These are phyloP conservation scores for Macropus fuliginosus DNA, from an alignment of 2,797 vertebrate species.

Conservation along the genomic window DNA sequence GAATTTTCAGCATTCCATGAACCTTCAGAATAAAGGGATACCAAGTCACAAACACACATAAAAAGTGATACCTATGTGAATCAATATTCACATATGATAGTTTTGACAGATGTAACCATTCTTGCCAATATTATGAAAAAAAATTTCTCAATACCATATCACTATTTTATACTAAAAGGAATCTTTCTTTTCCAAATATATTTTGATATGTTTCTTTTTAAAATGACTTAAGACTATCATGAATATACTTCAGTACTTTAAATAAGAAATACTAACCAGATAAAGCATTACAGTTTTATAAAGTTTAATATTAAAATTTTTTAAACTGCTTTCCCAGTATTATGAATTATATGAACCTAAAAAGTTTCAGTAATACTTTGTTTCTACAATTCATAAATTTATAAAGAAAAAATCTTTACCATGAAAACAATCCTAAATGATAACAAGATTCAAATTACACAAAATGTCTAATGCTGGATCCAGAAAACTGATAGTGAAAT, in stretches of 20 bases:
- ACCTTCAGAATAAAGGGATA: not conserved
- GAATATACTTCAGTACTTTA: not conserved
- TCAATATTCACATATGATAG: not conserved
- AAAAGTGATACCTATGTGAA: not conserved
- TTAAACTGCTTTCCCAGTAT: not conserved
- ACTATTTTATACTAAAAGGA: not conserved
- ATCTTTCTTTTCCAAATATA: not conserved
- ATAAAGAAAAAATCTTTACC: not conserved
- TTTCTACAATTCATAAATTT: not conserved
- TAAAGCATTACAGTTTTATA: not conserved
- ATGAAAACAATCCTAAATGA: not conserved
- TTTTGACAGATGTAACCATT: slow-evolving; percentile 40
- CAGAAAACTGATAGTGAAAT: not conserved
- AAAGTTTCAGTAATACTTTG: not conserved
- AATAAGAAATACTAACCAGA: not conserved
- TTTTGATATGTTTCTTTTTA: not conserved
- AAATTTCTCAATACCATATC: not conserved
- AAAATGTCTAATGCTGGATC: not conserved
- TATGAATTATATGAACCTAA: not conserved
- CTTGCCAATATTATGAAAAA: slow-evolving; percentile 4
- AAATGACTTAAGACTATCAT: not conserved
- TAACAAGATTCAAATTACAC: not conserved
- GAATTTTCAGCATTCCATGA: slow-evolving; percentile 1
- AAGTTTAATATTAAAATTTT: not conserved
- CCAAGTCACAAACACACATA: not conserved